phyloP scores from a whole-genome alignment of 2,888 invertebrate genomes.

The Drosophila meridiana region DNA sequence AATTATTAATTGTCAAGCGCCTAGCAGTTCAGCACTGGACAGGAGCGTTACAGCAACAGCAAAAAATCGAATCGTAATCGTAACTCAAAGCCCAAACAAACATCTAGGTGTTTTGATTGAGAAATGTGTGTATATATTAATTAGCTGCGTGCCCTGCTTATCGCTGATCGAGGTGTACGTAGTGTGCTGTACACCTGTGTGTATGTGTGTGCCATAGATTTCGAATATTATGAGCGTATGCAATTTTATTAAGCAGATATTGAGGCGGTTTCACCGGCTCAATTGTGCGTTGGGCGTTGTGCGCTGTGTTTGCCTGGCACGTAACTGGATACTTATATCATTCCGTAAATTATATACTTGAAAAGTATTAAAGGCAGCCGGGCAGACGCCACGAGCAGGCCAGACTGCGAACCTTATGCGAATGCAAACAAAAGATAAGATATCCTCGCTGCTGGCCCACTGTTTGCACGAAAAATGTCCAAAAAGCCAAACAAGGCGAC shows the following conservation, averaged over 20 bases:
- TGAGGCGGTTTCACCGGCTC: constrained; percentile 44
- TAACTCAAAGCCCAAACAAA: neutral
- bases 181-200: neutral
- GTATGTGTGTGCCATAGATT: neutral
- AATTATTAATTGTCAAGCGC: neutral
- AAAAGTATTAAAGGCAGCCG: constrained; percentile 76
- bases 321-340: constrained; percentile 79
- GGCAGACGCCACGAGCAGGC: constrained; percentile 45
- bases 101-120: constrained; percentile 8
- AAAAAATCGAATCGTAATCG: neutral
- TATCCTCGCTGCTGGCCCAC: constrained; percentile 65
- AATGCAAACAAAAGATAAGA: constrained; percentile 83
- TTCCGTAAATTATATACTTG: constrained; percentile 79
- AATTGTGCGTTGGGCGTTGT: constrained; percentile 42
- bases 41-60: neutral
- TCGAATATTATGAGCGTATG: constrained; percentile 37
- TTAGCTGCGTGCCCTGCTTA: constrained; percentile 41
- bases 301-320: constrained; percentile 45
- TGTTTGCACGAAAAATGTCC: constrained; percentile 73
- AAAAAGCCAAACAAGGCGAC: constrained; percentile 66
- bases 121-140: constrained; percentile 22
- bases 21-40: neutral
- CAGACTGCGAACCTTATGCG: constrained; percentile 66
- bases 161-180: constrained; percentile 15
- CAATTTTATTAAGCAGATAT: constrained; percentile 44